Evolutionary conservation across 2,113 vertebrate species (phyloP), one percentile per base, ranked within the genome.

Genomic region (Bucco capensis): DNA sequence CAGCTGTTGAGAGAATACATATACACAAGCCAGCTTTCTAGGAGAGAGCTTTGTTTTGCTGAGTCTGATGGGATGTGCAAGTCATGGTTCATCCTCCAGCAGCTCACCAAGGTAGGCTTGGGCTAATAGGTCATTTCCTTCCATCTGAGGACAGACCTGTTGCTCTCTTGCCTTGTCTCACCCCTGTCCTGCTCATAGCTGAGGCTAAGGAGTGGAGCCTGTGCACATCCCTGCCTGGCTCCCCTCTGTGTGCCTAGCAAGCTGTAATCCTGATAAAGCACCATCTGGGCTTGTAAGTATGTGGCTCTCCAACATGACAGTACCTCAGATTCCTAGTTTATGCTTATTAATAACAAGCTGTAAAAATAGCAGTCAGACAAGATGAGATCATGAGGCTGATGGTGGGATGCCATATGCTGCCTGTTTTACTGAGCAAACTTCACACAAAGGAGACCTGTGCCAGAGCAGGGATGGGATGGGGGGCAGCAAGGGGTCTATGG

Each of bases 271-370:
- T 9, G 76, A 65, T 75, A 93, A 94, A 35, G 47, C 82, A 90
- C 93, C 95, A 95, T 94, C 96, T 96, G 96, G 86, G 50, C 77
- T n/a, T 73, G 64, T 73, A 87, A 93, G 86, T 19, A 50, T 90
- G 83, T 81, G 96, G 94, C 73, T 96, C 90, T 93, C 94, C 58
- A 38, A 62, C 15, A 2, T 46, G 88, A 94, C 92, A 88, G 83
- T 60, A 81, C 92, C 86, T 95, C 90, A 50, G 38, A 94, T 89
- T 94, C 90, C 92, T 92, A 67, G 94, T 93, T 97, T 96, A 88
- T 90, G 84, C 92, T 93, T 96, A 96, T 97, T 97, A 97, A 96
- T 97, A 95, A 91, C 93, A 93, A 96, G 89, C 96, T 95, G 94
- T 96, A 96, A 97, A 97, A 97, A 97, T 96, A 97, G 92, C 93